phyloP scores from a whole-genome alignment of 2,113 vertebrate species.

The Rostratula benghalensis region DNA sequence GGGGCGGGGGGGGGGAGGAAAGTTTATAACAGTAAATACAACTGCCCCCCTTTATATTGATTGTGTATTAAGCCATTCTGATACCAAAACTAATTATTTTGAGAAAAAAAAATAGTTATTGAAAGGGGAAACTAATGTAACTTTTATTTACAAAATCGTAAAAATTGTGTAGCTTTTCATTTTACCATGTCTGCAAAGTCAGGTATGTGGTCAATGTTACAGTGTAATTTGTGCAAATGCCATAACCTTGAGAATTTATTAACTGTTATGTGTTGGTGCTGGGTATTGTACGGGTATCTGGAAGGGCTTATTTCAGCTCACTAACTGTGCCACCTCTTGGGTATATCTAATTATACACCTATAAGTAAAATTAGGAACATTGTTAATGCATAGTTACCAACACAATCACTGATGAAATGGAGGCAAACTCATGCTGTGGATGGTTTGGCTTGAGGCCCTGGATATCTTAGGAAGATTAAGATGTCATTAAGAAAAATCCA shows the following conservation, averaged over 20 bases:
- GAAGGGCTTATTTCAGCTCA: neutral
- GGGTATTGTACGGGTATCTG: neutral
- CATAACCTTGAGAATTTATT: neutral
- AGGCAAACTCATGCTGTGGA: neutral
- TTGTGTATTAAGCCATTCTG: neutral
- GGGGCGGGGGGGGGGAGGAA: neutral
- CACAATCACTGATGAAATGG: neutral
- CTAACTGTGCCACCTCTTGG: neutral
- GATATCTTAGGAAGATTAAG: neutral
- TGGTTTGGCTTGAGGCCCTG: slow-evolving; percentile 3
- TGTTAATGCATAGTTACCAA: neutral
- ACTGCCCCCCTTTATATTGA: neutral
- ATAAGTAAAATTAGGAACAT: neutral
- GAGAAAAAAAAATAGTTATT: neutral
- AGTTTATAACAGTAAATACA: neutral
- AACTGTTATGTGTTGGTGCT: neutral
- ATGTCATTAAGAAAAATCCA: slow-evolving; percentile 1
- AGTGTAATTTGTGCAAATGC: neutral
- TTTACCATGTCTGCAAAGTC: neutral
- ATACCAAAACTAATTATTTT: neutral
- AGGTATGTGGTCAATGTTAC: neutral
- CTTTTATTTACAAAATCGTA: neutral
- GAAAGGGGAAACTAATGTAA: neutral
- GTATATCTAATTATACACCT: neutral
- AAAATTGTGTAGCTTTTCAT: neutral